Base-by-base conservation (phyloP, 2,113 vertebrate genomes). In the Oceanites oceanicus region DNA sequence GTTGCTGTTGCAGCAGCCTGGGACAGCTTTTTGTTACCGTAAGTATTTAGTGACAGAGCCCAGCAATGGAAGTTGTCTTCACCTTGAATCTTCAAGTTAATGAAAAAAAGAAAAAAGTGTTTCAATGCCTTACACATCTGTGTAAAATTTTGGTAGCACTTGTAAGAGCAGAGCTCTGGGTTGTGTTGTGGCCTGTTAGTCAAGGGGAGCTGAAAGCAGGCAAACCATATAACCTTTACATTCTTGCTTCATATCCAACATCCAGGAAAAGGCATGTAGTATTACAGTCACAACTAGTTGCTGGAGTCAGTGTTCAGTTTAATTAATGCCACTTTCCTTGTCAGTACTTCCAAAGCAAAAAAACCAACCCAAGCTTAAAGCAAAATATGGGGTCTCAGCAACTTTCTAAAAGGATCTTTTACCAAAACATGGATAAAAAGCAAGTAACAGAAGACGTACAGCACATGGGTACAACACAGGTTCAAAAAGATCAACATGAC, bases 1-100 rank as follows among this genome's bases (percentile, higher is more conserved):
- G n/a, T 13, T 75, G 38, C 49, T 70, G 62, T 52, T 38, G 36
- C n/a, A 82, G 61, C 59, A 85, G 15, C 22, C 74, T 70, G 62
- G 53, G 7, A 66, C 58, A 77, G 30, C 7, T 49, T 93, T 84
- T 53, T 63, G 5, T 47, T 40, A 10, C 27, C 0, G 0, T 40
- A 38, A 40, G 4, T 34, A 13, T 58, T 61, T 80, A 58, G 3
- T 0, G 0, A n/a, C 38, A 17, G 10, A 34, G 8, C 4, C 26
- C 10, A 34, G 6, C 6, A 58, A n/a, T 2, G 3, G 23, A 45
- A 42, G 19, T 25, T 70, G 21, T 4, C 36, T 71, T 76, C n/a
- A 36, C 30, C 47, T 84, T 55, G 29, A 58, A 73, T 40, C 23
- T 77, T 86, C 29, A 23, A 2, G 1, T 38, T 66, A 73, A 52